These are phyloP conservation scores for Phasia obesa DNA, from an alignment of 2,888 invertebrate species.

Conservation along the genomic window DNA sequence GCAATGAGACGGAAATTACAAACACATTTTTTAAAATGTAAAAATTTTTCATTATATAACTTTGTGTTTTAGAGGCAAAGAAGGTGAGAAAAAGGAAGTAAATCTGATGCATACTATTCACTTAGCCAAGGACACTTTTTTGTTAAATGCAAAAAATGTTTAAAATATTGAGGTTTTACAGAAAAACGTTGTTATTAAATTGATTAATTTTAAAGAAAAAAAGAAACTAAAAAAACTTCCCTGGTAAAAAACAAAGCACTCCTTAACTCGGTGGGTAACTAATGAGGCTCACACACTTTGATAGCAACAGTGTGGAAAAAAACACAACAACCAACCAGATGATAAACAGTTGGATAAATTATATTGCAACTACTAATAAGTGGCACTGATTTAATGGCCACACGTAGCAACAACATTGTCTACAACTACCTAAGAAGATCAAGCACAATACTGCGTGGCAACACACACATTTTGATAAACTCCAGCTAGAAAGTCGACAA, in stretches of 20 bases:
- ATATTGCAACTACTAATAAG: slow-evolving; percentile 76
- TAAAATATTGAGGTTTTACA: slow-evolving; percentile 36
- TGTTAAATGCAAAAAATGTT: slow-evolving; percentile 12
- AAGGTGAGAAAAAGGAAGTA: slow-evolving; percentile 50
- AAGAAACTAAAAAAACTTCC: slow-evolving; percentile 35
- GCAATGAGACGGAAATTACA: slow-evolving; percentile 48
- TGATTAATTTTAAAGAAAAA: slow-evolving; percentile 60
- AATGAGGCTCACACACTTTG: slow-evolving; percentile 64
- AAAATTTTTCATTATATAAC: slow-evolving; percentile 9
- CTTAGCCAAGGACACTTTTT: slow-evolving; percentile 53
- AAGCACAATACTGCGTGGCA: slow-evolving; percentile 56
- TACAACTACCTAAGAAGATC: slow-evolving; percentile 68
- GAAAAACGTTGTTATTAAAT: slow-evolving; percentile 57
- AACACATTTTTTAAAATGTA: slow-evolving; percentile 57
- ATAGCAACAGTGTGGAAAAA: slow-evolving; percentile 11
- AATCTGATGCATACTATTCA: slow-evolving; percentile 26
- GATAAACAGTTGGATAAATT: slow-evolving; percentile 64
- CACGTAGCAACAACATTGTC: slow-evolving; percentile 76
- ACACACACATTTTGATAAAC: slow-evolving; percentile 51
- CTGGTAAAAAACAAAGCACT: slow-evolving; percentile 44
- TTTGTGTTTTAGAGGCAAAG: neutral
- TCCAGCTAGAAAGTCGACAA: slow-evolving; percentile 50
- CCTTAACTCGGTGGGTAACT: slow-evolving; percentile 62
- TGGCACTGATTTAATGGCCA: slow-evolving; percentile 74
- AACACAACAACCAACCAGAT: slow-evolving; percentile 31